Conservation (phyloP, 64 coral and sea anemone species). For the Montipora cactus region DNA sequence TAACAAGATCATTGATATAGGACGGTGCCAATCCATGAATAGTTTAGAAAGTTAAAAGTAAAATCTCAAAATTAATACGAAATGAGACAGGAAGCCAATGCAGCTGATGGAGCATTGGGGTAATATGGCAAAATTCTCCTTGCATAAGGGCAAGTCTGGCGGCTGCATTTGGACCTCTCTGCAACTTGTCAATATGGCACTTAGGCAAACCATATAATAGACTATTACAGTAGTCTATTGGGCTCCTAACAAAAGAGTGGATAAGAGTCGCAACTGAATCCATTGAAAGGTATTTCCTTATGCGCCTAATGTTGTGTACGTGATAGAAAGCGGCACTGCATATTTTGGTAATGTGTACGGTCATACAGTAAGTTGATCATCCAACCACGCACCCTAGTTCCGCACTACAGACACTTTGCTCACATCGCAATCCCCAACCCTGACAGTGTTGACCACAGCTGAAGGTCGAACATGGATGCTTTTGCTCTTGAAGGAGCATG, state of each 20-base stretch:
- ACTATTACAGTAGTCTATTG: not conserved
- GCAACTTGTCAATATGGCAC: not conserved
- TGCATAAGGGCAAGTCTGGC: not conserved
- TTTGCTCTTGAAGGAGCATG: too few species aligned
- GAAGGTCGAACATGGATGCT: too few species aligned
- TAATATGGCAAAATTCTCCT: constrained; percentile 44
- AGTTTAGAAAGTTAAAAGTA: constrained; percentile 56
- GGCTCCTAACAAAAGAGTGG: not conserved
- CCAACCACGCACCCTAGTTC: too few species aligned
- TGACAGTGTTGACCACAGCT: too few species aligned
- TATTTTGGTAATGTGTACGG: too few species aligned
- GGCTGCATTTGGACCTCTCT: constrained; percentile 13
- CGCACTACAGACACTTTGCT: too few species aligned
- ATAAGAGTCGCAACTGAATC: not conserved
- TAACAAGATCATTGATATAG: constrained; percentile 51
- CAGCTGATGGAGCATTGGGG: constrained; percentile 40
- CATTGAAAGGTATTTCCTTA: too few species aligned
- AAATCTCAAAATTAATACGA: constrained; percentile 57
- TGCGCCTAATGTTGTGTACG: too few species aligned
- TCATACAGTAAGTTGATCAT: too few species aligned
- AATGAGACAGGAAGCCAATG: constrained; percentile 50
- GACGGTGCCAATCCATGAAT: constrained; percentile 24
- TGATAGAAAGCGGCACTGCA: too few species aligned
- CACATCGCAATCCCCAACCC: too few species aligned
- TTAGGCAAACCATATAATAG: not conserved